Base-by-base conservation (phyloP, 2,888 invertebrate species). In the Habroteleia sp. region DNA sequence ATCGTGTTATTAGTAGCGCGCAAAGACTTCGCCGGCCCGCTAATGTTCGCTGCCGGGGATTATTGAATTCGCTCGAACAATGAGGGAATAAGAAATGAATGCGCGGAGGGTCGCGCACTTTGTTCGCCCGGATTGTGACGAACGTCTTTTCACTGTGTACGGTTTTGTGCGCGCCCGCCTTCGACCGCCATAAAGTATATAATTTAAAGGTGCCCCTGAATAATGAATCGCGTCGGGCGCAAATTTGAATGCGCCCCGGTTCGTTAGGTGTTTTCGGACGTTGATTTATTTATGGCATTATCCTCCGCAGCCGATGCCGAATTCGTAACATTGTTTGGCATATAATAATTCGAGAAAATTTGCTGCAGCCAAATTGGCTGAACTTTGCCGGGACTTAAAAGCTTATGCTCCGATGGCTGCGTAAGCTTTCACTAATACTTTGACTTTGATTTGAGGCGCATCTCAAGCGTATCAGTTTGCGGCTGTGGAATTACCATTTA, bases 1-100 rank as follows among this genome's bases (percentile, higher is more conserved):
- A 52, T 54, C 60, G 54, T 41, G 66, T 66, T 60, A 60, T 66
- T 66, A 74, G 73, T 54, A 58, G 17, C 46, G 46, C 16, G 35
- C 46, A 27, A 54, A 69, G 44, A 42, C 56, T 41, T 37, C 33
- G 42, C 13, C 16, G 50, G 50, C 54, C 63, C 31, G 63, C 41
- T 52, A 68, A 68, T 68, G 48, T 14, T 29, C 52, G 48, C 50
- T 29, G 63, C 42, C 48, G 35, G 63, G 48, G 37, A 65, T 72
- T 72, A 72, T 72, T 63, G 63, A 54, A 63, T 72, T 56, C 62
- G 23, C 10, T 50, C 50, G 41, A 69, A 69, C 69, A 69, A 69
- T 69, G 52, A 42, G 44, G 23, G 52, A 50, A 50, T 52, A 60
- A 69, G 69, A 62, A 69, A 52, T 54, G 69, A 62, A 60, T 42